Evolutionary conservation across 2,888 invertebrate species (phyloP).

Genomic region (Lucinisca nassula): DNA sequence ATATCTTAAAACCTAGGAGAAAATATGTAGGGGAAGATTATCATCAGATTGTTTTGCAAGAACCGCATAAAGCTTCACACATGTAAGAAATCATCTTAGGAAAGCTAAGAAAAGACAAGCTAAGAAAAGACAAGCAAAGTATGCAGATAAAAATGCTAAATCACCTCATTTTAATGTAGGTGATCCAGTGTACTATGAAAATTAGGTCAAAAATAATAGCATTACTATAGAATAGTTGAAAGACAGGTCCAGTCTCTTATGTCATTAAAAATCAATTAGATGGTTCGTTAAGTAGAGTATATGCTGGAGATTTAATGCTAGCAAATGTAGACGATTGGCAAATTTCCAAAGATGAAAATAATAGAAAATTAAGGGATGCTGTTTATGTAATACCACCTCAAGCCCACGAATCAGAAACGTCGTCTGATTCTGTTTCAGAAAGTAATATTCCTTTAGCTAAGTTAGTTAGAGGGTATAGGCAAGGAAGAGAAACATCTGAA

Average conservation of each 20-base stretch:
- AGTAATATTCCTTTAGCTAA: not conserved
- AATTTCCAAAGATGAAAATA: not conserved
- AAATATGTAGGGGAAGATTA: slow-evolving; percentile 55
- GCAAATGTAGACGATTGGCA: slow-evolving; percentile 41
- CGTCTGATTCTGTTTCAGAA: not conserved
- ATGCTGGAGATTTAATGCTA: slow-evolving; percentile 35
- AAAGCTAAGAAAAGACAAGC: slow-evolving; percentile 40
- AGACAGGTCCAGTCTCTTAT: slow-evolving; percentile 39
- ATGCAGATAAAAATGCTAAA: too few species aligned
- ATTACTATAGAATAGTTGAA: slow-evolving; percentile 56
- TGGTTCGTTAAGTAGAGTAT: slow-evolving; percentile 15
- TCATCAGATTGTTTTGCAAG: slow-evolving; percentile 59
- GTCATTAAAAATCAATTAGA: slow-evolving; percentile 51
- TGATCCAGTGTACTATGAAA: slow-evolving; percentile 58
- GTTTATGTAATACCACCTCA: slow-evolving; percentile 17
- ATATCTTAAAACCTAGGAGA: slow-evolving; percentile 43
- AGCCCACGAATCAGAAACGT: not conserved
- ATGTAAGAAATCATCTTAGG: slow-evolving; percentile 36
- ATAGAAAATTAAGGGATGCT: slow-evolving; percentile 4
- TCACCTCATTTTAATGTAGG: slow-evolving; percentile 42
- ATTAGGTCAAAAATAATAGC: slow-evolving; percentile 54
- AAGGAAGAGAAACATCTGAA: slow-evolving; percentile 27
- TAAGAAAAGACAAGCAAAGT: too few species aligned
- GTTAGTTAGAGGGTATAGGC: slow-evolving; percentile 3
- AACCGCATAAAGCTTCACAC: slow-evolving; percentile 57